Base-by-base conservation (phyloP, 2,797 vertebrate species). In the Champsocephalus gunnari region DNA sequence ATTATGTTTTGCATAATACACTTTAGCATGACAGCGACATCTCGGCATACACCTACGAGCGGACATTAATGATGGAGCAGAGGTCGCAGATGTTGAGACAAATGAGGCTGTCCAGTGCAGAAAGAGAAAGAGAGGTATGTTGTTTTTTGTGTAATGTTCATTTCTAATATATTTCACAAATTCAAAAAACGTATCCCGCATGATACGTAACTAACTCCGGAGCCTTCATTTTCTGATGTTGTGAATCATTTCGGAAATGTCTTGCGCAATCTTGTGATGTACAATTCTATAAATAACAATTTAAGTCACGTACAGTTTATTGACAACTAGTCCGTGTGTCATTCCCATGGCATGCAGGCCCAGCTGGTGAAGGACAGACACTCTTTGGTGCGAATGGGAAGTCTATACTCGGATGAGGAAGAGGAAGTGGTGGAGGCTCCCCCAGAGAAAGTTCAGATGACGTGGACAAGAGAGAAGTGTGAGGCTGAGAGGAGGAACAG, bases 11-110 rank as follows among this genome's bases (percentile, higher is more conserved):
- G 50, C 5, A 38, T 9, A 66, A 59, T 34, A 10, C 13, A 38
- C 79, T 82, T 49, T 51, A 99, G 98, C 96, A 99, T 48, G 96
- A 99, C 85, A 99, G 97, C 11, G 98, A 99, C 91, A 99, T 99
- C 82, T 99, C 98, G 2, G 98, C 98, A 0, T 99, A 99, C 83
- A 99, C 98, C 2, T 99, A 99, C 0, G 98, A 99, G 92, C 94
- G 98, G 47, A 99, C 98, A 1, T 86, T 99, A 83, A 99, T 99
- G 98, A 99, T 99, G 98, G 98, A 99, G 83, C 98, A 99, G 92
- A 95, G 98, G 80, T 99, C 98, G 66, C 98, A 99, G 91, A 99
- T 99, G 98, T 88, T 99, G 86, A 96, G 96, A 76, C 98, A 99
- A 83, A 99, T 99, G 97, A 95, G 98, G 77, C 92, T 99, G 77